phyloP scores from a whole-genome alignment of 2,888 invertebrate species.

The Penaeus monodon region DNA sequence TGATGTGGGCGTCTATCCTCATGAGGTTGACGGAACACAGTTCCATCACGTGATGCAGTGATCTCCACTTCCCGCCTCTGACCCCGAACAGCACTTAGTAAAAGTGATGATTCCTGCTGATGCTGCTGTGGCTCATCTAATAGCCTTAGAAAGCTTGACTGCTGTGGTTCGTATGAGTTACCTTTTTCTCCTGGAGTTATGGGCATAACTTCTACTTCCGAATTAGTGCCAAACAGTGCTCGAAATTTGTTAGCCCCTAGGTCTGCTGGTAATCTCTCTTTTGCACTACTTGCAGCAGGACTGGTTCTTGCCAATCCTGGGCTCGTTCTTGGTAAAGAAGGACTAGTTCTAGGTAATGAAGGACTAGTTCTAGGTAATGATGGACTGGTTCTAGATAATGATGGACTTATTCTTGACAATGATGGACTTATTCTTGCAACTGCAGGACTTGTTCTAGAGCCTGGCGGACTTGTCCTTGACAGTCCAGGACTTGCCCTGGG shows the following conservation, averaged over 20 bases:
- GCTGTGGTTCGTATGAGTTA: conserved; percentile 29
- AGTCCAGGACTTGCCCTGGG: conserved; percentile 25
- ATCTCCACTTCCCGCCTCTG: too few species aligned
- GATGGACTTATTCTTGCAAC: conserved; percentile 27
- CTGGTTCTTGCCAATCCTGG: conserved; percentile 26
- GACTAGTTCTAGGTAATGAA: conserved; percentile 23
- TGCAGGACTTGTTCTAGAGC: conserved; percentile 22
- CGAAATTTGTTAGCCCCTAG: conserved; percentile 38
- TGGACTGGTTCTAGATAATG: conserved; percentile 22
- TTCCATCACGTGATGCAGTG: too few species aligned
- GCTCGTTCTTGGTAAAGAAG: conserved; percentile 27
- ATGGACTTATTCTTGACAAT: conserved; percentile 23
- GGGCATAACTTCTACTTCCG: conserved; percentile 58
- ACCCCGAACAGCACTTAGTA: conserved; percentile 26
- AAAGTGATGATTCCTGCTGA: conserved; percentile 29
- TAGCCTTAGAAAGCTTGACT: conserved; percentile 33
- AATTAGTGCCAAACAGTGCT: conserved; percentile 46
- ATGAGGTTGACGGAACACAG: neutral
- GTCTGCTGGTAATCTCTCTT: conserved; percentile 8
- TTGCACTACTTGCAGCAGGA: conserved; percentile 1
- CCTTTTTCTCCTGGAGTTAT: conserved; percentile 24
- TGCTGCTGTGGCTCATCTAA: conserved; percentile 26
- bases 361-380: conserved; percentile 23
- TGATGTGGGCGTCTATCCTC: conserved; percentile 26
- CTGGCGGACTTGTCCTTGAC: conserved; percentile 28